Evolutionary conservation across 2,888 invertebrate species (phyloP), one percentile per base, ranked within the genome.

Genomic region (Quadriops clusia): DNA sequence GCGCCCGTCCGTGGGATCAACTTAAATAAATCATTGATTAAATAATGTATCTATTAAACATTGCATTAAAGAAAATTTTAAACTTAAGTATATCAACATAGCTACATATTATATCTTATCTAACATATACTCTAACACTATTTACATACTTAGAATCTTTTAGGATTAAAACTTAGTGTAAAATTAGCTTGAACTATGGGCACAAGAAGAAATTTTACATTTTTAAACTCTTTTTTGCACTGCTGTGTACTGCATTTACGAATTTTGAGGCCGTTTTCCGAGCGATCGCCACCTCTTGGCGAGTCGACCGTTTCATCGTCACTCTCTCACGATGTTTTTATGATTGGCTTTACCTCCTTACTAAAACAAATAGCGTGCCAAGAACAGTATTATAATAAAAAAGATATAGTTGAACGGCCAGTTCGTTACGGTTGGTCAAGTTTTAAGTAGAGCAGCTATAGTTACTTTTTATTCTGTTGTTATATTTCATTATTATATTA

Each of bases 1-100:
- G 57, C 56, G 60, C 61, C 60, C 56, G 54, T 59, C 56, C 53
- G 60, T 59, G 62, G 62, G 62, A 62, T 61, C 62, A 62, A 62
- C 54, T 57, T 51, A 59, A 46, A 58, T 57, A 60, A 61, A 60
- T 59, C 59, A 60, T 57, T n/a, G n/a, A n/a, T n/a, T n/a, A 49
- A 56, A 53, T 50, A 53, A 49, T 49, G 33, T 51, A 54, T 53
- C 53, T 55, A 56, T 55, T 51, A 51, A 49, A 51, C 45, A 44
- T 53, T 51, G 49, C 45, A 49, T 26, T 17, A 27, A 35, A 32
- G 31, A 30, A 25, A 31, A 32, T 24, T 24, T 23, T 17, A 24
- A 35, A 34, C 23, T 50, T 51, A 49, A 46, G 43, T 50, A 54
- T 54, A 54, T 53, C 51, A 43, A 47, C 46, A 52, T 51, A 50